These are phyloP conservation scores for Caenorhabditis elegans DNA, from an alignment of 1,140 invertebrate genomes.

Conservation along the genomic window WBcel235 BX284602.5:10677501-10678000, in stretches of 20 bases:
- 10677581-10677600: constrained; percentile 23
- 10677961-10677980: too few species aligned
- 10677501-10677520: constrained; percentile 13
- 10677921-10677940: too few species aligned
- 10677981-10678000: too few species aligned
- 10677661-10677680: background rate
- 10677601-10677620: constrained; percentile 27
- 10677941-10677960: too few species aligned
- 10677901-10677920: too few species aligned
- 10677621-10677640: constrained; percentile 8
- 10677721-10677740: constrained; percentile 38
- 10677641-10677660: background rate
- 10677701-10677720: constrained; percentile 53
- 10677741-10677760: constrained; percentile 15
- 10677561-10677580: background rate
- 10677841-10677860: constrained; percentile 21
- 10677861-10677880: constrained; percentile 34
- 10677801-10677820: background rate
- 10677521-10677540: background rate
- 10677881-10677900: too few species aligned
- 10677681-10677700: constrained; percentile 50
- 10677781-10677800: constrained; percentile 16
- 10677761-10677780: background rate
- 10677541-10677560: too few species aligned
- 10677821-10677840: background rate